Percentiles rank a stretch among this genome's conserved stretches.
phyloP scores from a whole-genome alignment of 37 sponge, comb jelly and placozoan genomes.

The Lycopodina hypogea region DNA sequence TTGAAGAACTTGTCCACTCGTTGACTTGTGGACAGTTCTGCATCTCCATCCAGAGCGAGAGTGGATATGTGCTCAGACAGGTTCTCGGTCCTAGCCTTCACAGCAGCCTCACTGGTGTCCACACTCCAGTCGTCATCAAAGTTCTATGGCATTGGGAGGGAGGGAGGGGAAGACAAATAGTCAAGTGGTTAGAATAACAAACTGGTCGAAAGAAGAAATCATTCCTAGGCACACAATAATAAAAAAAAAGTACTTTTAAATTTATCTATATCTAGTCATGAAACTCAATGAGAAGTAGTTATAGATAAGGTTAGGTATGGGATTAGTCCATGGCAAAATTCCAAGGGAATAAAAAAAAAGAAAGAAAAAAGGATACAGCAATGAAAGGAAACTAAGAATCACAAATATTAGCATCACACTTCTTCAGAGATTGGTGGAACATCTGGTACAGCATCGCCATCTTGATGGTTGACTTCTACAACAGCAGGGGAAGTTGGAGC shows the following conservation, averaged over 20 bases:
- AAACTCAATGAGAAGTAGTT: too few species aligned
- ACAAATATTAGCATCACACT: neutral
- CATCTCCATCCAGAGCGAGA: conserved; percentile 63
- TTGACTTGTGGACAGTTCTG: conserved; percentile 65
- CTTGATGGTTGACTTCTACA: neutral
- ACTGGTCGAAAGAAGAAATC: neutral
- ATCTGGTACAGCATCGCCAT: conserved; percentile 11
- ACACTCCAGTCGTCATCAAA: conserved; percentile 85
- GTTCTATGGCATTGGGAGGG: conserved; percentile 11
- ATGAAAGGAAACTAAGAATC: neutral
- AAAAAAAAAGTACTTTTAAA: too few species aligned
- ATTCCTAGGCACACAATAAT: neutral
- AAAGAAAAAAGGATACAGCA: neutral
- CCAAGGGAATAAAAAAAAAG: too few species aligned
- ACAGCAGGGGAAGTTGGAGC: conserved; percentile 8
- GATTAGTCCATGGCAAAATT: too few species aligned
- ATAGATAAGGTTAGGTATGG: too few species aligned
- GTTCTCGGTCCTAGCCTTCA: conserved; percentile 68
- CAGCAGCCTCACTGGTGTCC: conserved; percentile 81
- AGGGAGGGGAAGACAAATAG: too few species aligned
- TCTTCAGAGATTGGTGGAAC: neutral
- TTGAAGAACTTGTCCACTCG: conserved; percentile 86
- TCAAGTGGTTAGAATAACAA: neutral
- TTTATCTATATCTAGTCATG: too few species aligned
- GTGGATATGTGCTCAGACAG: conserved; percentile 53